Base-by-base conservation (phyloP, 2,797 vertebrate species). In the Brotula barbata region DNA sequence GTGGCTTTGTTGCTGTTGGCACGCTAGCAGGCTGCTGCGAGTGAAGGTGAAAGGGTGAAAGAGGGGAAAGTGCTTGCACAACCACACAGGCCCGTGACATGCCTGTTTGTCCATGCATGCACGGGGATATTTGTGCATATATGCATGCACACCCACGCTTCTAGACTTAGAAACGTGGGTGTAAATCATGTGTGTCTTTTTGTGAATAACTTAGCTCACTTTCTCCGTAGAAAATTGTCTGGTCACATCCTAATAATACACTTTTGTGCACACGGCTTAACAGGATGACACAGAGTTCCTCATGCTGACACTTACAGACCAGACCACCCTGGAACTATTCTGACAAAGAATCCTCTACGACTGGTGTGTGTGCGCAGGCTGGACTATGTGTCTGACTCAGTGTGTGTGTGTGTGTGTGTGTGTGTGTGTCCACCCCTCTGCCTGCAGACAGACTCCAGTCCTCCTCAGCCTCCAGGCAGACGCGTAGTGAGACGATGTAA, bases 291-390 rank as follows among this genome's bases (percentile, higher is more conserved):
- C 68, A 63, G 39, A 14, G 80, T 36, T 46, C 22, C 49, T 70
- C 28, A n/a, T 54, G 41, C 65, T 70, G 58, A 81, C 71, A 67
- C 74, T 69, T 63, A 58, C 34, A 76, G 69, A 74, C 56, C 65
- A 67, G 84, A 89, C 86, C 84, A 87, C 84, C 86, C 87, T 81
- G 80, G 28, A 86, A 71, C 68, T 65, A 5, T 20, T 55, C 72
- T 64, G 72, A 83, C 78, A 77, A 74, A 82, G 62, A 72, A 62
- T 63, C 74, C 60, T 60, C 41, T 31, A 34, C 59, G 42, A 53
- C 55, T 21, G 8, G 49, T 55, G 68, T 53, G 37, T 58, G 52
- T 59, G 62, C 59, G 60, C 33, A 4, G 4, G 25, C 25, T n/a
- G n/a, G n/a, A n/a, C n/a, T n/a, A n/a, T n/a, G n/a, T 47, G 42